These are phyloP conservation scores for Scopus umbretta DNA, from an alignment of 2,113 vertebrate species.

Conservation along the genomic window DNA sequence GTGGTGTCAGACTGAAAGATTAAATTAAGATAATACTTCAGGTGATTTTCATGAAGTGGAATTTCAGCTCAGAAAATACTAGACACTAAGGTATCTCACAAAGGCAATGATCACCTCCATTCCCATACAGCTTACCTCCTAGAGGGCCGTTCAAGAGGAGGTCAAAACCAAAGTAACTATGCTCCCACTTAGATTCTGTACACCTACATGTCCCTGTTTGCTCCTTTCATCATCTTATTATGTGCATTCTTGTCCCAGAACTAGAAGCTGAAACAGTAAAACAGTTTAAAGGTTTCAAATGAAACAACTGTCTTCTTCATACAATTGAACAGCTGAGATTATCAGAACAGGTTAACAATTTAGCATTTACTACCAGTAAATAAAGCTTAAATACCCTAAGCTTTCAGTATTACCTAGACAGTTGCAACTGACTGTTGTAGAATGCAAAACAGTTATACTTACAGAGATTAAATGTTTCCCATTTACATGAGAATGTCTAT, in stretches of 20 bases:
- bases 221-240: neutral
- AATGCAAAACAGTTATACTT: neutral
- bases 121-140: neutral
- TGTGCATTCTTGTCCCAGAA: neutral
- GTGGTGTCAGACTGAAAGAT: neutral
- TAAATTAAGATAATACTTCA: neutral
- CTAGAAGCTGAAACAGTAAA: neutral
- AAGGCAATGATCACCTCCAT: neutral
- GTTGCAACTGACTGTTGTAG: neutral
- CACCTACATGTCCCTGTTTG: neutral
- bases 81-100: neutral
- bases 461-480: neutral
- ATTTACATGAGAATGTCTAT: neutral
- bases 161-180: neutral
- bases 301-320: neutral
- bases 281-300: neutral
- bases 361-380: neutral
- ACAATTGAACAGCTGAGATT: neutral
- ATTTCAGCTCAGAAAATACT: neutral
- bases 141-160: neutral
- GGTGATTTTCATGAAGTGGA: neutral
- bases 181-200: neutral
- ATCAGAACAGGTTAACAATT: neutral
- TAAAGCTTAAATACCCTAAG: neutral
- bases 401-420: neutral